Conservation (phyloP, 2,797 vertebrate genomes). For the Fundulus diaphanus region DNA sequence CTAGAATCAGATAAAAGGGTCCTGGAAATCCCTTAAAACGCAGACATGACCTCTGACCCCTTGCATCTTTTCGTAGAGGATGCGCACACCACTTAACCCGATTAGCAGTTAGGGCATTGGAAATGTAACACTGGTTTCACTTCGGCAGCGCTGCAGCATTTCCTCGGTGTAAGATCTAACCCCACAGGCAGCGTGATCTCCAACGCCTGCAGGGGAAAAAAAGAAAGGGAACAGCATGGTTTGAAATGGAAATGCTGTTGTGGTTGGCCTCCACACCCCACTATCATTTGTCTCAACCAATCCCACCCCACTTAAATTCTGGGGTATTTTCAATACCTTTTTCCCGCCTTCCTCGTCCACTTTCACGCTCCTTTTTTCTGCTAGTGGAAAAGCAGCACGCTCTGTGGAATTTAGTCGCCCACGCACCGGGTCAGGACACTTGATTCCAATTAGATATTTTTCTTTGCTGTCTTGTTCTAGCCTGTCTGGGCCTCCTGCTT, state of each 20-base stretch:
- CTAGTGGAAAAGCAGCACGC: conserved; percentile 79
- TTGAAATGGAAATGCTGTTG: conserved; percentile 74
- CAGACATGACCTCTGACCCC: conserved; percentile 61
- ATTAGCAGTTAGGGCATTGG: conserved; percentile 80
- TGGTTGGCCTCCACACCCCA: conserved; percentile 71
- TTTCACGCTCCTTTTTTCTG: conserved; percentile 50
- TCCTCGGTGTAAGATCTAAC: conserved; percentile 55
- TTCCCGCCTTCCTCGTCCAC: conserved; percentile 34
- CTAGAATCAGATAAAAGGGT: conserved; percentile 14
- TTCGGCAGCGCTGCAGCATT: conserved; percentile 57
- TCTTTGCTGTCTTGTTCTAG: conserved; percentile 84
- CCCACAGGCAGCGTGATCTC: conserved; percentile 39
- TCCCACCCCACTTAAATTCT: conserved; percentile 68
- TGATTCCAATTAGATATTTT: conserved; percentile 86
- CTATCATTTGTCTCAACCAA: conserved; percentile 74
- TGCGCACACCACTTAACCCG: conserved; percentile 46
- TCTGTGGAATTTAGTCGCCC: conserved; percentile 78
- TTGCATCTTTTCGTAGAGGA: conserved; percentile 41
- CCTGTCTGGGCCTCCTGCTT: conserved; percentile 81
- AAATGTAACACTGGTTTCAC: conserved; percentile 79
- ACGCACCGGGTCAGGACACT: conserved; percentile 81
- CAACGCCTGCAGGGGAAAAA: conserved; percentile 47
- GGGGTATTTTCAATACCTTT: conserved; percentile 70
- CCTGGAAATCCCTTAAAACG: conserved; percentile 46
- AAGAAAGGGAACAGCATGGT: conserved; percentile 17